Base-by-base conservation (phyloP, 2,797 vertebrate species). In the Tokudaia muenninki region DNA sequence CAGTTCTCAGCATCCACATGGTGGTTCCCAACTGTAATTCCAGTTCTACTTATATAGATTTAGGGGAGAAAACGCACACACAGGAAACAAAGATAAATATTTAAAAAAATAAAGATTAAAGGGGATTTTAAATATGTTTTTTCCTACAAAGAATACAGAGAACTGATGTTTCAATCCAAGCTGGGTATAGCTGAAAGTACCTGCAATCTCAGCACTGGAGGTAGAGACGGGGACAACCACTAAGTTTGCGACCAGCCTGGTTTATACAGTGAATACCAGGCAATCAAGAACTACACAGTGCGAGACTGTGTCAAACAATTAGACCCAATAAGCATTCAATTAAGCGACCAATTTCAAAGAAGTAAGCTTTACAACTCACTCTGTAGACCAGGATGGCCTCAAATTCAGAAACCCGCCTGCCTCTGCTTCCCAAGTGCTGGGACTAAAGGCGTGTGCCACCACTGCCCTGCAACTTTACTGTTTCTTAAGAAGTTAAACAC, bases 101-200 rank as follows among this genome's bases (percentile, higher is more conserved):
- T 77, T 13, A 52, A 29, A 77, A 52, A 92, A 55, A 74, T 50
- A 63, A 61, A 29, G 65, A 87, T 77, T 77, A 44, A 95, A 95
- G 92, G 63, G 34, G 55, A 21, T 79, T 77, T 97, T 13, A 80
- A 80, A 77, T 87, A 59, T 65, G 67, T 52, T 72, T 95, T 95
- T 78, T 94, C 67, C 16, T 87, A 63, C 26, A 50, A 65, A 81
- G 47, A 88, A 94, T 94, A 90, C 21, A 86, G 81, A 90, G 44
- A 59, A 83, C 70, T 74, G 13, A 94, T 72, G 63, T 94, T 94
- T 26, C 44, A 34, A 77, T n/a, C 6, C 34, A 37, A 50, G 59
- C 75, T 29, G 6, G 70, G 17, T 22, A 21, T 29, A 37, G 34
- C 6, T 29, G 14, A 37, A 6, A 37, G 65, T 21, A 16, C 5